Evolutionary conservation across 2,113 vertebrate species (phyloP), one percentile per base, ranked within the genome.

Genomic region (Chionomys nivalis): DNA sequence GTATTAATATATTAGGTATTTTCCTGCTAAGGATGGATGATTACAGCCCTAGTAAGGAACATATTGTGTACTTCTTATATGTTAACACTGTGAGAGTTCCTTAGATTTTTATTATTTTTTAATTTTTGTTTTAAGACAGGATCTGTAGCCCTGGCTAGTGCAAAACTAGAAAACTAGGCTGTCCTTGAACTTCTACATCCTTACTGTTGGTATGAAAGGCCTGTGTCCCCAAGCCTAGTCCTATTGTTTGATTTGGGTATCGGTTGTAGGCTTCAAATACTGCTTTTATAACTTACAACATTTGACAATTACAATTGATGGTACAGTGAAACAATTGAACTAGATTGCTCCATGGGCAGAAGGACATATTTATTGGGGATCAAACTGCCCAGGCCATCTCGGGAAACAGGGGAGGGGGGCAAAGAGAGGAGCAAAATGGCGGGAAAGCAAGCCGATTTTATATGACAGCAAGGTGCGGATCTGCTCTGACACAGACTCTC

Each of bases 11-110:
- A 8, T 61, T 89, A 47, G 63, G 76, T 86, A 72, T 65, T 94
- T 94, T 94, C 19, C 33, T 66, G 86, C 90, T 82, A n/a, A 63
- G 39, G 39, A 23, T 89, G 73, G 52, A 58, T 92, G 68, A 39
- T 55, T 63, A 55, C 5, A 91, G 70, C 24, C 11, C 70, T 2
- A 42, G 6, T 65, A 72, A 76, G 61, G 82, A 44, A 21, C 16
- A 65, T 44, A 7, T 47, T 86, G 26, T 23, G 8, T 5, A 7
- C 39, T 66, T 66, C 23, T 33, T 47, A 4, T 68, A 44, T 13
- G 16, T 68, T 86, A 44, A 28, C 26, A 66, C 82, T 47, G 2
- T 52, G 33, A 86, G 12, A n/a, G 1, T 70, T n/a, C 17, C 36
- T 87, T 70, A 70, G 58, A 58, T 58, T 58, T 21, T 58, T 58